Evolutionary conservation across 2,888 invertebrate genomes (phyloP).

Genomic region (Elegia similella): DNA sequence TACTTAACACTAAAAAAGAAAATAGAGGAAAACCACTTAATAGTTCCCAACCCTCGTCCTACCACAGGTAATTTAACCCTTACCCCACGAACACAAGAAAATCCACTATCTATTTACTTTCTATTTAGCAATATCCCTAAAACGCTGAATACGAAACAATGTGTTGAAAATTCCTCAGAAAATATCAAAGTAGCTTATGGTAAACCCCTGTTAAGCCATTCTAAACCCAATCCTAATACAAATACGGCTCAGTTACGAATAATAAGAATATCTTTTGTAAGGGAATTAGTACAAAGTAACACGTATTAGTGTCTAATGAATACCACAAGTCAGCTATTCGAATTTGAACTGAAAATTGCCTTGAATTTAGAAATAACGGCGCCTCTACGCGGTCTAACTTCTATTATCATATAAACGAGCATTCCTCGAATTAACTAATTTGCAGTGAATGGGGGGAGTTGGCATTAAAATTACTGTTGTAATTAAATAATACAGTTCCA

Average conservation of each 20-base stretch:
- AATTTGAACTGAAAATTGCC: slow-evolving; percentile 23
- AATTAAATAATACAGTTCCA: too few species aligned
- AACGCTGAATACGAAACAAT: slow-evolving; percentile 61
- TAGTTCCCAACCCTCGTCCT: not conserved
- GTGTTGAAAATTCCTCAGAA: slow-evolving; percentile 55
- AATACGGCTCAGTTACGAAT: slow-evolving; percentile 37
- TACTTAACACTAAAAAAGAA: too few species aligned
- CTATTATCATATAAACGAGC: not conserved
- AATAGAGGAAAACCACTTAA: not conserved
- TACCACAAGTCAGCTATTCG: slow-evolving; percentile 65
- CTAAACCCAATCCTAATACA: slow-evolving; percentile 26
- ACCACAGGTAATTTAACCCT: not conserved
- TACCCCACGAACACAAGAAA: slow-evolving; percentile 16
- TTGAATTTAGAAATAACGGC: slow-evolving; percentile 39
- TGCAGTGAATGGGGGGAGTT: too few species aligned
- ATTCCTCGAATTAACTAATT: too few species aligned
- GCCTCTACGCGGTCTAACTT: not conserved
- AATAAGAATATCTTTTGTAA: slow-evolving; percentile 41
- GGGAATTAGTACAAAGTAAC: slow-evolving; percentile 73
- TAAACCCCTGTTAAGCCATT: slow-evolving; percentile 28
- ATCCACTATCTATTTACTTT: slow-evolving; percentile 43
- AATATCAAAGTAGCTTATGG: slow-evolving; percentile 61
- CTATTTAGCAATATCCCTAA: slow-evolving; percentile 63
- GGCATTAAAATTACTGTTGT: too few species aligned
- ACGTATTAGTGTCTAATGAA: slow-evolving; percentile 75